phyloP scores from a whole-genome alignment of 2,888 invertebrate species.

The Loripinus fragilis region DNA sequence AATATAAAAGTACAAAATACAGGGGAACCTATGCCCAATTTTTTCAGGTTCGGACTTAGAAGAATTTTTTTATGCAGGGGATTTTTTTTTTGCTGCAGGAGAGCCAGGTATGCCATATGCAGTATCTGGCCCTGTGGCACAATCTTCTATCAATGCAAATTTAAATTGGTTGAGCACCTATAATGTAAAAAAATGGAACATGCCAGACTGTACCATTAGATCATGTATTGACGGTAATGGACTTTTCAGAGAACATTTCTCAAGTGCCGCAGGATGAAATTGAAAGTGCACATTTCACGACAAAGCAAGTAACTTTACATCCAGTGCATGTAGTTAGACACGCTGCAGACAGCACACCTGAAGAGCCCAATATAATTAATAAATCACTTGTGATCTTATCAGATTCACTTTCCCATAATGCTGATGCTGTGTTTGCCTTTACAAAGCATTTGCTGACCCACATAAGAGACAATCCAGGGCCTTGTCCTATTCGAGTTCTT shows the following conservation, averaged over 20 bases:
- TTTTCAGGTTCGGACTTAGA: too few species aligned
- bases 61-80: too few species aligned
- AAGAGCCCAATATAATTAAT: slow-evolving; percentile 27
- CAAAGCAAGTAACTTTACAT: slow-evolving; percentile 35
- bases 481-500: slow-evolving; percentile 16
- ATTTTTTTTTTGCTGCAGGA: too few species aligned
- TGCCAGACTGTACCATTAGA: too few species aligned
- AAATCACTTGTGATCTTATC: slow-evolving; percentile 40
- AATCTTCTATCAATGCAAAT: too few species aligned
- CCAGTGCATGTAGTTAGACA: slow-evolving; percentile 31
- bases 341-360: neutral
- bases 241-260: slow-evolving; percentile 34
- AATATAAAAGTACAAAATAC: too few species aligned
- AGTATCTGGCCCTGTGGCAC: too few species aligned
- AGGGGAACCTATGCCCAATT: too few species aligned
- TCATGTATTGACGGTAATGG: slow-evolving; percentile 30
- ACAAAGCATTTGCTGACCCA: slow-evolving; percentile 31
- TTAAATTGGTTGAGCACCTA: too few species aligned
- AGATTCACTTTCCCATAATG: slow-evolving; percentile 32
- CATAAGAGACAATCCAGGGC: slow-evolving; percentile 35
- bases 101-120: too few species aligned
- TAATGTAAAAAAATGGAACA: too few species aligned
- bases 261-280: slow-evolving; percentile 31
- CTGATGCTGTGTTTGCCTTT: slow-evolving; percentile 35
- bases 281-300: slow-evolving; percentile 34